Percentiles rank a stretch among this genome's conserved stretches.
Evolutionary conservation across 2,113 vertebrate species (phyloP).

Genomic region (Notothenia rossii): DNA sequence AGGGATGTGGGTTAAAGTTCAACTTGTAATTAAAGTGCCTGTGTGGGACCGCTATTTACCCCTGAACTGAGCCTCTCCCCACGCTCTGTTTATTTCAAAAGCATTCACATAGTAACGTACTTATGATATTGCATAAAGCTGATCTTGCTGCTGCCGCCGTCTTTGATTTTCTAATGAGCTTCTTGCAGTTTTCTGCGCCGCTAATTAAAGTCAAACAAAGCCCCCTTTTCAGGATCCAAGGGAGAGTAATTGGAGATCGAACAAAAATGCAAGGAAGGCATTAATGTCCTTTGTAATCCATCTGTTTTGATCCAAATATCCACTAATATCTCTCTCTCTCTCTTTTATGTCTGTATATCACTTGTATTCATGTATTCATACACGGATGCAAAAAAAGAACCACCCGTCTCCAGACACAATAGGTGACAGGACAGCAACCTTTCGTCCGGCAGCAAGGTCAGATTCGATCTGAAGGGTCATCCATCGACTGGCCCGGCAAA

Average conservation of each 20-base stretch:
- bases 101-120: slow-evolving; percentile 49
- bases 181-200: slow-evolving; percentile 46
- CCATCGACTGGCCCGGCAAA: slow-evolving; percentile 59
- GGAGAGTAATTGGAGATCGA: slow-evolving; percentile 34
- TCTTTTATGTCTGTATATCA: not conserved
- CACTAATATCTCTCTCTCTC: not conserved
- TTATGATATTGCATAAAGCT: slow-evolving; percentile 55
- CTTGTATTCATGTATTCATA: not conserved
- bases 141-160: slow-evolving; percentile 17
- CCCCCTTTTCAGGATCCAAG: slow-evolving; percentile 53
- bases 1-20: slow-evolving; percentile 81
- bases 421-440: slow-evolving; percentile 42
- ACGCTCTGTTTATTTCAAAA: slow-evolving; percentile 69
- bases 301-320: slow-evolving; percentile 39
- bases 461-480: slow-evolving; percentile 60
- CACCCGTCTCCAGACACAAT: slow-evolving; percentile 11
- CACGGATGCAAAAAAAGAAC: not conserved
- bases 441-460: slow-evolving; percentile 61
- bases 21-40: slow-evolving; percentile 76
- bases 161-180: slow-evolving; percentile 76
- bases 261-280: slow-evolving; percentile 52
- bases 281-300: slow-evolving; percentile 57
- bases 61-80: slow-evolving; percentile 55
- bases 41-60: slow-evolving; percentile 65
- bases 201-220: slow-evolving; percentile 80